phyloP scores from a whole-genome alignment of 2,113 vertebrate genomes.

The Cebus imitator region DNA sequence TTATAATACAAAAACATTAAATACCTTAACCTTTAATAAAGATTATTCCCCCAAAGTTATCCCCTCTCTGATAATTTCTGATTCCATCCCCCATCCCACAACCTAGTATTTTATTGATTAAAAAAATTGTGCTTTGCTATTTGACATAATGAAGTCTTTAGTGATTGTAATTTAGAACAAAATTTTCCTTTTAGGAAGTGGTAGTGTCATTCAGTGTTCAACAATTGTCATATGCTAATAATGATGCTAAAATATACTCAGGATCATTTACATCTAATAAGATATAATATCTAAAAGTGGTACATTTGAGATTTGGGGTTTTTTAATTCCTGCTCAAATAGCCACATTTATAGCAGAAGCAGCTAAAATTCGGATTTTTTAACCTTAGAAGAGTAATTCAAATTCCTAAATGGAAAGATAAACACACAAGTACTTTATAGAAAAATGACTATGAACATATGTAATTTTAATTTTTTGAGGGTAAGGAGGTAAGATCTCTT shows the following conservation, averaged over 20 bases:
- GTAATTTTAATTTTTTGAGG: conserved; percentile 5
- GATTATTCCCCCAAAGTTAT: neutral
- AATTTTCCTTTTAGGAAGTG: conserved; percentile 28
- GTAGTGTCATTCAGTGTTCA: neutral
- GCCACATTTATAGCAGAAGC: neutral
- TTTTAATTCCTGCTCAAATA: neutral
- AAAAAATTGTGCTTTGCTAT: neutral
- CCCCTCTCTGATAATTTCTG: neutral
- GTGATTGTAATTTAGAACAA: neutral
- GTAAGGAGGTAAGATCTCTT: neutral
- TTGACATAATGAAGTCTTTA: conserved; percentile 10
- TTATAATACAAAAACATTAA: neutral
- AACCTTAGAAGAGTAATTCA: neutral
- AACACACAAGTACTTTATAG: neutral
- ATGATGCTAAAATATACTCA: neutral
- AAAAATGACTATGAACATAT: neutral
- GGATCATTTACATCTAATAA: neutral
- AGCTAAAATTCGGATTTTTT: neutral
- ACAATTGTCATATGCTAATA: neutral
- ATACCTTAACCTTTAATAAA: neutral
- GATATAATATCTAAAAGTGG: neutral
- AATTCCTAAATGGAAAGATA: conserved; percentile 2
- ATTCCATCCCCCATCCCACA: neutral
- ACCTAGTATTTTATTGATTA: conserved; percentile 8
- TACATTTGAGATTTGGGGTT: neutral